These are phyloP conservation scores for Myocastor coypus DNA, from an alignment of 2,113 vertebrate species.

Conservation along the genomic window DNA sequence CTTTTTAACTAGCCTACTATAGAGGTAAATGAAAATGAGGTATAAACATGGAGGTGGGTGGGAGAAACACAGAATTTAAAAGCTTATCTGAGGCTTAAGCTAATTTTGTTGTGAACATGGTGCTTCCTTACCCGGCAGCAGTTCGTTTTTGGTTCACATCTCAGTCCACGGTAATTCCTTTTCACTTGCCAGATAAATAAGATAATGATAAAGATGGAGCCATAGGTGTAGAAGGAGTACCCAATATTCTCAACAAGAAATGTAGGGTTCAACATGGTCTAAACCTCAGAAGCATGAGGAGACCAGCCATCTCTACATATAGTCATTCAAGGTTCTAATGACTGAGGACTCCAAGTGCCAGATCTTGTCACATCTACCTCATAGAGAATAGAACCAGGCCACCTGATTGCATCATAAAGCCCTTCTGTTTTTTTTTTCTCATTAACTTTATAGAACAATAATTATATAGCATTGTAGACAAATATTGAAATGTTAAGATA, in stretches of 20 bases:
- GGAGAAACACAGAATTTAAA: neutral
- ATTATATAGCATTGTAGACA: no score
- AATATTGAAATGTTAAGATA: no score
- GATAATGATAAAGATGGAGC: slow-evolving; percentile 67
- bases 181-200: slow-evolving; percentile 69
- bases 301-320: slow-evolving; percentile 5
- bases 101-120: neutral
- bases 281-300: slow-evolving; percentile 28
- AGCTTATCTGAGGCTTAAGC: slow-evolving; percentile 23
- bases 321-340: neutral
- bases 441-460: no score
- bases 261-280: slow-evolving; percentile 64
- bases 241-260: slow-evolving; percentile 12
- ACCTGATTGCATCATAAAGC: slow-evolving; percentile 72
- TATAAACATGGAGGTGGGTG: neutral
- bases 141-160: neutral
- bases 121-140: slow-evolving; percentile 65
- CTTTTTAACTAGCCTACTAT: neutral
- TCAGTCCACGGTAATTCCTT: slow-evolving; percentile 30
- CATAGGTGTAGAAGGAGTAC: slow-evolving; percentile 54
- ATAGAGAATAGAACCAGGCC: slow-evolving; percentile 49
- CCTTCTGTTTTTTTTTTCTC: neutral
- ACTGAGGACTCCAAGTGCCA: neutral
- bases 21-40: neutral
- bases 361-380: slow-evolving; percentile 9